Percentiles rank a stretch among this genome's conserved stretches.
Evolutionary conservation across 2,888 invertebrate genomes (phyloP).

Genomic region (Pammene aurita): DNA sequence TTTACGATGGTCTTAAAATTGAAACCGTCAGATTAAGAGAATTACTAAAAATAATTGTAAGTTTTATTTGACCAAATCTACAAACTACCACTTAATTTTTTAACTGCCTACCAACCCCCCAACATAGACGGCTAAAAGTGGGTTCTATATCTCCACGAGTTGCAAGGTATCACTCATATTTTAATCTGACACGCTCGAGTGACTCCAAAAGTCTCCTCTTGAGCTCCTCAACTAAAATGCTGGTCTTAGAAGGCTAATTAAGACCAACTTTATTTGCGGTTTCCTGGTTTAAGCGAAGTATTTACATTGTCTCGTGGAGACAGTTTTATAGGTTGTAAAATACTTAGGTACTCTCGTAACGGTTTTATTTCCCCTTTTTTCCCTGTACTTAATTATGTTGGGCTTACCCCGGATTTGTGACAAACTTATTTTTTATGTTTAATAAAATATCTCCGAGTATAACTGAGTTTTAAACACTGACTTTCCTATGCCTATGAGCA

Average conservation of each 20-base stretch:
- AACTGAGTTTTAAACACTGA: not conserved
- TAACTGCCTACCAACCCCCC: no score
- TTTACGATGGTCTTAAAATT: no score
- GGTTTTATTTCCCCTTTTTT: slow-evolving; percentile 5
- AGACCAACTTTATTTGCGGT: slow-evolving; percentile 1
- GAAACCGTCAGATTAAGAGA: no score
- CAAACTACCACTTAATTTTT: no score
- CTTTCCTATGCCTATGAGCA: no score
- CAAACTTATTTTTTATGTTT: not conserved
- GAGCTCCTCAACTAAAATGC: no score
- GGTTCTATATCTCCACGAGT: no score
- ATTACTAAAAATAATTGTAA: no score
- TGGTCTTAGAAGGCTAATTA: not conserved
- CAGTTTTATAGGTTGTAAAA: slow-evolving; percentile 4
- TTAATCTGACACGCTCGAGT: no score
- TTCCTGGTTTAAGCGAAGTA: not conserved
- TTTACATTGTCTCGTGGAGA: not conserved
- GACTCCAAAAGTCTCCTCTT: no score
- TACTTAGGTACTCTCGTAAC: slow-evolving; percentile 1
- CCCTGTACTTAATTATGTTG: not conserved
- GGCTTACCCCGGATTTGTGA: not conserved
- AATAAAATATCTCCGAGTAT: not conserved
- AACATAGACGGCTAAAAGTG: no score
- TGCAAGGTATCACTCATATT: no score
- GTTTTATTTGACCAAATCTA: not conserved